Evolutionary conservation across 2,797 vertebrate species (phyloP), one percentile per base, ranked within the genome.

Genomic region (Bradypodion ventrale): DNA sequence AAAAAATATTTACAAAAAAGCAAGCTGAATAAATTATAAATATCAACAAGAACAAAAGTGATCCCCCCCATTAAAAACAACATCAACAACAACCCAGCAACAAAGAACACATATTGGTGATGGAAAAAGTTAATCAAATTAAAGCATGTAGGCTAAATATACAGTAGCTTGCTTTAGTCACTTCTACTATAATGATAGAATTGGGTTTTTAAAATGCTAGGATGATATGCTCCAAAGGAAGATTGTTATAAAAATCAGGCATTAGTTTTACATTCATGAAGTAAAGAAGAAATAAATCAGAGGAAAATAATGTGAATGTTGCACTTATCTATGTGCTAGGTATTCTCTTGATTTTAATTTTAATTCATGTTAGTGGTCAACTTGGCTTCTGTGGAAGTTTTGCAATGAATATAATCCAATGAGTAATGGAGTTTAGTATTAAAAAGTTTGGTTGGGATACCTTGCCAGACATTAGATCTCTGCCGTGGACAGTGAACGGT

Each of bases 401-500:
- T 10, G 56, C 70, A 79, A 87, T 77, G 42, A 60, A 72, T 70
- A 1, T 60, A 82, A 23, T 87, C 60, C 70, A 46, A 78, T 62
- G 62, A 68, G 40, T 62, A 80, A 12, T 80, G n/a, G 83, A 87
- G 82, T 60, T 88, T 70, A 88, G 85, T 72, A 35, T 0, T 0
- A 83, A 76, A 66, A 23, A 16, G 4, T 8, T 80, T 29, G n/a
- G 40, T 60, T 49, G 80, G 15, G 1, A 0, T 42, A 3, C 60
- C 2, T 49, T 62, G 37, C 56, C 1, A 62, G 74, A 90, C 60
- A 68, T 87, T 78, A 88, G 80, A 87, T 87, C 27, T 37, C 16
- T 5, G 10, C 15, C 4, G 79, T 84, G 85, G 68, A 56, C 49
- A 16, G 32, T 42, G 46, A 87, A 6, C 63, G 63, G 2, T 84